A percentile compares a stretch with the other conserved stretches of the same genome.
These are phyloP conservation scores for Tenthredo livida DNA, from an alignment of 2,888 invertebrate species.

Conservation along the genomic window DNA sequence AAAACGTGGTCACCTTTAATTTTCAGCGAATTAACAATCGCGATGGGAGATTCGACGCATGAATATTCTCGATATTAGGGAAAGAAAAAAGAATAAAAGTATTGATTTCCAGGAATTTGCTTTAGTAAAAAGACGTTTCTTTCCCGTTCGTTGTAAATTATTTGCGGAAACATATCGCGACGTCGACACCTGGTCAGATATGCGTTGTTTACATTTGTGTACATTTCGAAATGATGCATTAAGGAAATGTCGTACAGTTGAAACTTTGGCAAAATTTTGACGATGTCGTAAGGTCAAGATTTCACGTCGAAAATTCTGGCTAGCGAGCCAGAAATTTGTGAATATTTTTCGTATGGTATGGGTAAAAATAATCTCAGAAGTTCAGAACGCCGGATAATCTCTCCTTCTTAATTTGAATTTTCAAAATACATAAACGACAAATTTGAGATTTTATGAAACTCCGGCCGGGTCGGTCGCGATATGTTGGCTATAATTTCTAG, in stretches of 20 bases:
- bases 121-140: background rate
- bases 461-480: no score
- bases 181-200: background rate
- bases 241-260: background rate
- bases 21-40: background rate
- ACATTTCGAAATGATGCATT: constrained; percentile 21
- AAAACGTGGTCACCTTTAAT: background rate
- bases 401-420: background rate
- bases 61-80: background rate
- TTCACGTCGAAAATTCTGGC: background rate
- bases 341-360: background rate
- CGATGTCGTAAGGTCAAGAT: background rate
- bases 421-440: background rate
- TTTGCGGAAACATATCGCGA: background rate
- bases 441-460: background rate
- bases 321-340: background rate
- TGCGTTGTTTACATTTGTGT: background rate
- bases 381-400: background rate
- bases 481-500: background rate
- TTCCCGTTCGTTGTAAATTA: background rate
- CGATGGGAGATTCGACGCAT: no score
- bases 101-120: background rate
- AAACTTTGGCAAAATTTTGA: background rate
- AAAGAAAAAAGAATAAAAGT: background rate
- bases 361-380: background rate